Conservation (phyloP, 2,113 vertebrate genomes). For the Calyptomena viridis region DNA sequence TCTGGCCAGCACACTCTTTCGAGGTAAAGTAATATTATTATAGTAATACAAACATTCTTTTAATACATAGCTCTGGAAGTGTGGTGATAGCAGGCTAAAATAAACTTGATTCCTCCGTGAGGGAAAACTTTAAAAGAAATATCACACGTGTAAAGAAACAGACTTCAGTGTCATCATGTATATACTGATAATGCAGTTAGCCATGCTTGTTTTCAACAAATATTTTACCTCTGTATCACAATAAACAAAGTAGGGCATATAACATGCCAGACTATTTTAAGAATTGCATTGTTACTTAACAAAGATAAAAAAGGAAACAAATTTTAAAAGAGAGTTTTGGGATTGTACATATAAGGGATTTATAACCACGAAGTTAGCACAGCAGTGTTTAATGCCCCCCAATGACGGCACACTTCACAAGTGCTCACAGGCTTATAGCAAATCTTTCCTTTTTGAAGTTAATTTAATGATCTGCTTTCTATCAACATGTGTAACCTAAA, state of each 20-base stretch:
- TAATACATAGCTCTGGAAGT: background rate
- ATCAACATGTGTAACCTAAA: background rate
- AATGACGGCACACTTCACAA: background rate
- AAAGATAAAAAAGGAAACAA: background rate
- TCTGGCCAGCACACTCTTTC: background rate
- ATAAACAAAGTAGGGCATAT: background rate
- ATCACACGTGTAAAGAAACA: background rate
- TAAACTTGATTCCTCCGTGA: background rate
- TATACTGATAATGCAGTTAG: background rate
- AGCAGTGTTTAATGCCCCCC: background rate
- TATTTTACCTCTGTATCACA: background rate
- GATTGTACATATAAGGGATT: background rate
- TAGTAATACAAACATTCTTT: background rate
- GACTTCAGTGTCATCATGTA: background rate
- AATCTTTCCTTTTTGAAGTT: background rate
- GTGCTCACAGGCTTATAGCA: background rate
- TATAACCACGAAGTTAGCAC: background rate
- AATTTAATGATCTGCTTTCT: background rate
- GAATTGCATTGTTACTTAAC: background rate
- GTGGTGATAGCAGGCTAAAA: background rate
- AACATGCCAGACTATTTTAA: background rate
- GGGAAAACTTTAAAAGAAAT: background rate
- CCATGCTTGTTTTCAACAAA: background rate
- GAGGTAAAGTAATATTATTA: background rate
- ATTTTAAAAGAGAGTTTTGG: background rate